phyloP scores from a whole-genome alignment of 2,888 invertebrate species.

The Calameuta idolon region DNA sequence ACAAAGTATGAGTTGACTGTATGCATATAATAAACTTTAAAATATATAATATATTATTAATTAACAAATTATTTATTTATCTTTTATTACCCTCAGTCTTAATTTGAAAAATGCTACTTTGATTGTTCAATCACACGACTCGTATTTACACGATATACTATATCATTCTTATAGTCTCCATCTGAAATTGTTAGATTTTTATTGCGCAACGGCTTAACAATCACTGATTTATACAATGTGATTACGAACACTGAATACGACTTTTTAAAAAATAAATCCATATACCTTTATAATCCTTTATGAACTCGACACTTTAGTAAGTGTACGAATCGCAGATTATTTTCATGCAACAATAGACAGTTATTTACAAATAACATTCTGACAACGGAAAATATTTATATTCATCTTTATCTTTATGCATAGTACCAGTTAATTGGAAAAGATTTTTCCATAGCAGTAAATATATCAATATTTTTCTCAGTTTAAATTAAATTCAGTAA shows the following conservation, averaged over 20 bases:
- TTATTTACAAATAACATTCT: not conserved
- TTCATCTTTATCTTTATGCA: not conserved
- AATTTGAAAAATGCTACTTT: not conserved
- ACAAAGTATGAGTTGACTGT: not conserved
- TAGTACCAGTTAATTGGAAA: not conserved
- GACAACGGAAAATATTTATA: not conserved
- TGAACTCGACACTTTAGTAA: not conserved
- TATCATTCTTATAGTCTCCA: not conserved
- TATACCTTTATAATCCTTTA: not conserved
- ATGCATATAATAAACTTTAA: not conserved
- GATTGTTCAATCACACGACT: not conserved
- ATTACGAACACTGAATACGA: not conserved
- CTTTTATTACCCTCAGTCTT: constrained; percentile 2
- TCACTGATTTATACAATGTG: not conserved
- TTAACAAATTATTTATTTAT: not conserved
- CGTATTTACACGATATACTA: not conserved
- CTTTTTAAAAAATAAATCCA: not conserved
- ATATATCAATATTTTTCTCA: not conserved
- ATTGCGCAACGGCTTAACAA: not conserved
- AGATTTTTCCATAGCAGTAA: not conserved
- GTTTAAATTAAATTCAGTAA: not conserved
- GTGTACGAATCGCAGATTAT: not conserved
- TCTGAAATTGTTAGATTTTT: not conserved
- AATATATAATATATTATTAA: not conserved
- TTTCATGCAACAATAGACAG: not conserved